A percentile compares a stretch with the other conserved stretches of the same genome.
These are phyloP conservation scores for Vicugna pacos DNA, from an alignment of 2,113 vertebrate genomes.

Conservation along the genomic window DNA sequence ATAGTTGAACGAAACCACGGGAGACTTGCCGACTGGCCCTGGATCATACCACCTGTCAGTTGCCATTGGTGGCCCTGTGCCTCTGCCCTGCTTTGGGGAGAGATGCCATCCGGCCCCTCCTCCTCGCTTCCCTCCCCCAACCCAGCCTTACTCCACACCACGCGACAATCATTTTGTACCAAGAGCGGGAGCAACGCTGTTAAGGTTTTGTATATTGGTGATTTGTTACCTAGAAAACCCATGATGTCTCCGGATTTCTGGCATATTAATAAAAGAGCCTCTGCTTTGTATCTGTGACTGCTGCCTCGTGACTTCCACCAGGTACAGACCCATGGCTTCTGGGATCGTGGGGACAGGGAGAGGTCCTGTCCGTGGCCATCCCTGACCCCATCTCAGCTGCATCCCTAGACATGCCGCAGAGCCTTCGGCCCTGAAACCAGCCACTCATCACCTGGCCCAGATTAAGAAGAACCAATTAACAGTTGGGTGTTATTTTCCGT, in stretches of 20 bases:
- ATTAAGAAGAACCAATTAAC: neutral
- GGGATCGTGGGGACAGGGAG: fast-evolving
- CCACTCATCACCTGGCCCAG: fast-evolving
- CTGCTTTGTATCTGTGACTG: constrained; percentile 79
- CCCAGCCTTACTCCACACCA: constrained; percentile 78
- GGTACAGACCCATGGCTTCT: neutral
- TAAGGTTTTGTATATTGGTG: constrained; percentile 85
- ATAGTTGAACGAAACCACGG: neutral
- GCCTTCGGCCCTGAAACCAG: neutral
- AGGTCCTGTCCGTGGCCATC: fast-evolving
- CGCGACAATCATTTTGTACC: constrained; percentile 87
- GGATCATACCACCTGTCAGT: neutral
- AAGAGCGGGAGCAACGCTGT: constrained; percentile 64
- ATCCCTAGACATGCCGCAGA: neutral
- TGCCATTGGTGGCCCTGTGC: neutral
- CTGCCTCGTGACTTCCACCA: neutral
- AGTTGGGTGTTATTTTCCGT: fast-evolving
- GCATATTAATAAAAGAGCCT: constrained; percentile 87
- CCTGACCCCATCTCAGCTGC: neutral
- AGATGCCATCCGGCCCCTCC: neutral
- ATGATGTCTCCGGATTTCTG: constrained; percentile 76
- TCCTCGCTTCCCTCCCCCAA: constrained; percentile 51
- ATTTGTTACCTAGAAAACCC: constrained; percentile 82
- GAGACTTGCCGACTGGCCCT: fast-evolving
- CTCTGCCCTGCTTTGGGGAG: neutral